Conservation (phyloP, 2,888 invertebrate genomes). For the Cristatella mucedo region DNA sequence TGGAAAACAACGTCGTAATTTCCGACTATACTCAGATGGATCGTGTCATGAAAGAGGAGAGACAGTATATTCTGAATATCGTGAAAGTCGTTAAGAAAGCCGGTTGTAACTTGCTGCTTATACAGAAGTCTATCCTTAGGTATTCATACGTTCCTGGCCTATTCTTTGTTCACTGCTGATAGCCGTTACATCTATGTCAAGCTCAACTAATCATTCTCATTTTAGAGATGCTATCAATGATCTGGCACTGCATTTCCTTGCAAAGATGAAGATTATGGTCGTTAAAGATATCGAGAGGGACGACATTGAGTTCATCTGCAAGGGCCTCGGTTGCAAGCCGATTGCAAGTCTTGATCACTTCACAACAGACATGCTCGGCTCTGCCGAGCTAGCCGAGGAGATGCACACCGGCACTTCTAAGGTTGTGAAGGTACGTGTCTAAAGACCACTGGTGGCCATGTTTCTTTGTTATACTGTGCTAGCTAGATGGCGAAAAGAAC, state of each 20-base stretch:
- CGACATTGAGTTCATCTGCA: conserved; percentile 92
- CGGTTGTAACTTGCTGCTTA: conserved; percentile 89
- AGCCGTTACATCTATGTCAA: too few species aligned
- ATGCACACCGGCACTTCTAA: conserved; percentile 63
- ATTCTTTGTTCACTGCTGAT: conserved; percentile 1
- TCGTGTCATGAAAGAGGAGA: conserved; percentile 86
- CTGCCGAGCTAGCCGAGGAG: conserved; percentile 86
- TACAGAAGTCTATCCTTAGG: conserved; percentile 66
- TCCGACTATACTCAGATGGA: conserved; percentile 99
- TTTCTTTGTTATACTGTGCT: conserved; percentile 1
- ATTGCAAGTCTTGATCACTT: conserved; percentile 98
- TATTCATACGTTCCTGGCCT: conserved; percentile 26
- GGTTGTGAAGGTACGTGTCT: conserved; percentile 58
- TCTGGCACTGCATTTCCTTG: conserved; percentile 87
- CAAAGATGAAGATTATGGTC: conserved; percentile 96
- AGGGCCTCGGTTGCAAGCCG: conserved; percentile 75
- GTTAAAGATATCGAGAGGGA: conserved; percentile 94
- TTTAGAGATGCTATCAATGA: conserved; percentile 89
- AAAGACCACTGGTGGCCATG: background rate
- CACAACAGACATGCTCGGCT: conserved; percentile 70
- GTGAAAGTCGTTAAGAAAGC: conserved; percentile 96
- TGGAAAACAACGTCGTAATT: conserved; percentile 51
- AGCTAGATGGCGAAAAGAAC: too few species aligned
- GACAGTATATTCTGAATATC: conserved; percentile 90
- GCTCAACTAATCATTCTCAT: conserved; percentile 15